Base-by-base conservation (phyloP, 2,888 invertebrate species). In the Psylliodes chrysocephalus region DNA sequence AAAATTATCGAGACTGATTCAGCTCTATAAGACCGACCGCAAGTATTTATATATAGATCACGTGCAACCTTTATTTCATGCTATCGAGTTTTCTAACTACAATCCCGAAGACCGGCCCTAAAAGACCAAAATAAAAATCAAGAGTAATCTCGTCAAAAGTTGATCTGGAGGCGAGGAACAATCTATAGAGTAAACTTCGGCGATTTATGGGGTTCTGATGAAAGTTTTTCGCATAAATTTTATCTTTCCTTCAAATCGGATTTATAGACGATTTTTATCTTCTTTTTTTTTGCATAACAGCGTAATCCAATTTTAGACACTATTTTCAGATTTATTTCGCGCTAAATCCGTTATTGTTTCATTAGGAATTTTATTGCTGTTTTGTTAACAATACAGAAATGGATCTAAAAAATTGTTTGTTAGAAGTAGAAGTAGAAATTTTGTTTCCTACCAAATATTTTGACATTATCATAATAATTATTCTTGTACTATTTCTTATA, bases 61-160 rank as follows among this genome's bases (percentile, higher is more conserved):
- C 76, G 76, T 74, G 68, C 72, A 59, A 46, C 51, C 71, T 73
- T 75, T 75, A 74, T 76, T 74, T 74, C 73, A 69, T 71, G 66
- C 71, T 63, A 71, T 74, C 71, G 68, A 71, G 63, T 71, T 73
- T 74, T 70, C 69, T 69, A 73, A 71, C 74, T 70, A 67, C 68
- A 72, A 72, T 73, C 71, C 68, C 67, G 17, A 25, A 22, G 54
- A 54, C n/a, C 53, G 35, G 17, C 62, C 49, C 38, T 30, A 33
- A 63, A 44, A 57, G 53, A 22, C 47, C 17, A 56, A 64, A 63
- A 65, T 64, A 61, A 69, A 69, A 64, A 64, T 63, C 25, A 63
- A 65, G 47, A 35, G 64, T 67, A 65, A 69, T 67, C 69, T 67
- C 60, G 65, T 66, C 67, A 67, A 67, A 64, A 69, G 63, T 67